Base-by-base conservation (phyloP, 2,888 invertebrate genomes). In the Fragum fragum region DNA sequence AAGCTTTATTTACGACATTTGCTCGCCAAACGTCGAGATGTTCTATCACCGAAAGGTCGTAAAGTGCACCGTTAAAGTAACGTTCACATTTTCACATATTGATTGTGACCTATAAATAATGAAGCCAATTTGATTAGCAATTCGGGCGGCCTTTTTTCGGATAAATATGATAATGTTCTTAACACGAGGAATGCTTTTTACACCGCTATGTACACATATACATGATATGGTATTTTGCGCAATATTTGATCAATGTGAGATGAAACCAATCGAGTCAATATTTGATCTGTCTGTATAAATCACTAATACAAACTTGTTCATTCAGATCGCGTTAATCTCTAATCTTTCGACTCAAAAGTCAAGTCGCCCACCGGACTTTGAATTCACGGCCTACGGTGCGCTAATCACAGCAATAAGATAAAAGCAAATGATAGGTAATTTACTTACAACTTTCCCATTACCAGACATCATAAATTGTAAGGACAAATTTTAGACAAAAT, bases 201-300 rank as follows among this genome's bases (percentile, higher is more conserved):
- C 47, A 14, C 47, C 47, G 47, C 47, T 57, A 11, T 57, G 21
- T 57, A 26, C 57, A 57, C 57, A 57, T 53, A n/a, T 28, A 32
- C 28, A 29, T 61, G 61, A 61, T 61, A 61, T 18, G 29, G 29
- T 57, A 57, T 61, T 29, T 32, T 32, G 29, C 32, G 29, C 61
- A n/a, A 61, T 61, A 29, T 61, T 61, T 61, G 61, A 32, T 61
- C 61, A 61, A 18, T 18, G 18, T 16, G 61, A 61, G 29, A 32
- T n/a, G 29, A 28, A 57, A 21, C 57, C 57, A 29, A 61, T 32
- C n/a, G n/a, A 32, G 61, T 32, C 14, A 61, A 61, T 61, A 61
- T 61, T 32, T 29, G n/a, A 16, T 18, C 61, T 2, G 61, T 61
- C 32, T 14, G 2, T 9, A 36, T 47, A 47, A 47, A 47, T 47